Percentiles rank a stretch among this genome's conserved stretches.
These are phyloP conservation scores for Myopa testacea DNA, from an alignment of 2,888 invertebrate genomes.

Conservation along the genomic window DNA sequence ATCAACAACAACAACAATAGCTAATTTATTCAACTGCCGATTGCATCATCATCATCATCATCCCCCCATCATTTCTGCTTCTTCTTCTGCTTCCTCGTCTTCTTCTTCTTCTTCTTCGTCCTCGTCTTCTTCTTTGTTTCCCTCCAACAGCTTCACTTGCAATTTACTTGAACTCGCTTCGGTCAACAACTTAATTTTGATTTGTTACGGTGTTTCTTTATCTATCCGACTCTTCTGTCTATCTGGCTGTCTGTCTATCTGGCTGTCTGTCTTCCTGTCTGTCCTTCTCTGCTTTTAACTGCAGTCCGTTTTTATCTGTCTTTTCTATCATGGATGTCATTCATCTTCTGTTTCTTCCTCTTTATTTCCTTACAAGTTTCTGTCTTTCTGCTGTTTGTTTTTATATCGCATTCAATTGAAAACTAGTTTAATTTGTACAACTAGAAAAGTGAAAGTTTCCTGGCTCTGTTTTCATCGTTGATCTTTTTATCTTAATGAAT, in stretches of 20 bases:
- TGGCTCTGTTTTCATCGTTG: background rate
- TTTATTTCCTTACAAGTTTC: too few species aligned
- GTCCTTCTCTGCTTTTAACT: background rate
- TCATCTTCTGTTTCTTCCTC: background rate
- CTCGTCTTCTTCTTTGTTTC: background rate
- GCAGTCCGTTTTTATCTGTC: too few species aligned
- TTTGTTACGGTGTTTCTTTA: background rate
- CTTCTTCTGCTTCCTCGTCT: too few species aligned
- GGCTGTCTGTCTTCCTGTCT: background rate
- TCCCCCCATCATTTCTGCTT: too few species aligned
- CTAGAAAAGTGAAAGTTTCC: background rate
- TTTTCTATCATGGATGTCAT: background rate
- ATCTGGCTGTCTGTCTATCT: background rate
- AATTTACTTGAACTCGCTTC: background rate
- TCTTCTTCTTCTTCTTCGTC: background rate
- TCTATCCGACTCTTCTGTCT: too few species aligned
- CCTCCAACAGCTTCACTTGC: background rate
- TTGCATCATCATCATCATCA: background rate
- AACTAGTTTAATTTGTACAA: background rate
- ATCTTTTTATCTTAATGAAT: background rate
- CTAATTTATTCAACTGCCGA: background rate
- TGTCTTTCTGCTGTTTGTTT: too few species aligned
- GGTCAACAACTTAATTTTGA: background rate
- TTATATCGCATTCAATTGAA: background rate
- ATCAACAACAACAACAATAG: background rate